Conservation (phyloP, 2,888 invertebrate genomes). For the Norana najaformis region DNA sequence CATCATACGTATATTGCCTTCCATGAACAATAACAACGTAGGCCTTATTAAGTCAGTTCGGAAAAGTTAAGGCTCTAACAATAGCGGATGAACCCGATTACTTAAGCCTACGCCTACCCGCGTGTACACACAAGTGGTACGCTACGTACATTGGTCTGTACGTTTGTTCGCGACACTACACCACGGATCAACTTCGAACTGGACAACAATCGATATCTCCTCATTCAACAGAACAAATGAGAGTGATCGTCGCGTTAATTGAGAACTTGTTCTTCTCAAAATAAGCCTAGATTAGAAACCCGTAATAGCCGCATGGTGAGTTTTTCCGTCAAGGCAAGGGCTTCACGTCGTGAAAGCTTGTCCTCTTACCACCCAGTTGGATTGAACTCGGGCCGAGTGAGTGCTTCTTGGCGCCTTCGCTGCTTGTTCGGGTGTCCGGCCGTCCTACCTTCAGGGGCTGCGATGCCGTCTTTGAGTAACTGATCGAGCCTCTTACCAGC, state of each 20-base stretch:
- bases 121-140: not conserved
- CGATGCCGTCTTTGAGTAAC: not conserved
- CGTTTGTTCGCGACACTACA: not conserved
- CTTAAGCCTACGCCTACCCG: not conserved
- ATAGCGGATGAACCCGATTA: not conserved
- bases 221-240: not conserved
- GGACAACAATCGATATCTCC: not conserved
- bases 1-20: too few relatives aligned
- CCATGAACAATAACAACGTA: too few relatives aligned
- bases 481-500: not conserved
- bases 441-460: not conserved
- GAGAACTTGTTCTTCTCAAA: too few relatives aligned
- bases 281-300: not conserved
- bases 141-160: not conserved
- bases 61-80: not conserved
- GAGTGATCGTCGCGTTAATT: not conserved
- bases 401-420: constrained; percentile 1
- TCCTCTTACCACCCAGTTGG: constrained; percentile 13
- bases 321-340: too few relatives aligned
- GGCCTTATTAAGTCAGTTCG: not conserved
- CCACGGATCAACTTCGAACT: not conserved
- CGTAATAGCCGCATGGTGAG: too few relatives aligned
- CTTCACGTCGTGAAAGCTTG: not conserved
- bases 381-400: constrained; percentile 17
- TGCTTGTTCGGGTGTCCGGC: not conserved